Conservation (phyloP, 2,888 invertebrate genomes). For the Scrobipalpa costella region DNA sequence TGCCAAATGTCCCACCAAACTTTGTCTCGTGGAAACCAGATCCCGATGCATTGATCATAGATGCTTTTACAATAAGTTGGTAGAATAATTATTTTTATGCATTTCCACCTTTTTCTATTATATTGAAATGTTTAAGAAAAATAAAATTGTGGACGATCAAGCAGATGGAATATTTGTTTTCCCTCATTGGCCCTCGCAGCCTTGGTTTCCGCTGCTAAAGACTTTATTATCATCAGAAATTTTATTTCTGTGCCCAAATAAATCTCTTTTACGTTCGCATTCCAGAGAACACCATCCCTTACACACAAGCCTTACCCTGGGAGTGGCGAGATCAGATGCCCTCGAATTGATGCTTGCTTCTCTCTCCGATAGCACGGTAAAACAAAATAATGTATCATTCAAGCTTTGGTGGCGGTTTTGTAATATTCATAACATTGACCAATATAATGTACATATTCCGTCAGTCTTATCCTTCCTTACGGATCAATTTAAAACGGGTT, state of each 20-base stretch:
- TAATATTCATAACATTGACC: background rate
- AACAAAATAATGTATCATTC: conserved; percentile 11
- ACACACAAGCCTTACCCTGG: conserved; percentile 9
- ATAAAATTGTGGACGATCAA: conserved; percentile 30
- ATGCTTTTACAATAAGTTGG: conserved; percentile 31
- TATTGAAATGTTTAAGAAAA: conserved; percentile 28
- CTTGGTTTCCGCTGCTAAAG: conserved; percentile 24
- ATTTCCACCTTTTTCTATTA: conserved; percentile 28
- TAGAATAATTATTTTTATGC: conserved; percentile 24
- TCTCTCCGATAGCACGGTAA: background rate
- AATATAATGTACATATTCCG: background rate
- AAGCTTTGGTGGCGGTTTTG: conserved; percentile 24
- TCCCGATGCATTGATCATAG: conserved; percentile 17
- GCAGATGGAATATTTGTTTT: conserved; percentile 29
- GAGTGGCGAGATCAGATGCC: background rate
- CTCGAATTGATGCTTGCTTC: conserved; percentile 14
- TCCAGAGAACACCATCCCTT: background rate
- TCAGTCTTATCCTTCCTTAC: background rate
- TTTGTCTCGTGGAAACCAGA: conserved; percentile 23
- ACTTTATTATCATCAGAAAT: background rate
- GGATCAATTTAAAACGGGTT: background rate
- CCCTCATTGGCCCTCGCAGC: conserved; percentile 28
- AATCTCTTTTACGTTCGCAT: background rate
- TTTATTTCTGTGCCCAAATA: conserved; percentile 11
- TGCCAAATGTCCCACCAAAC: conserved; percentile 21